Percentiles rank a stretch among this genome's conserved stretches.
phyloP scores from a whole-genome alignment of 1,140 invertebrate species.

The Agrypnia vestita region DNA sequence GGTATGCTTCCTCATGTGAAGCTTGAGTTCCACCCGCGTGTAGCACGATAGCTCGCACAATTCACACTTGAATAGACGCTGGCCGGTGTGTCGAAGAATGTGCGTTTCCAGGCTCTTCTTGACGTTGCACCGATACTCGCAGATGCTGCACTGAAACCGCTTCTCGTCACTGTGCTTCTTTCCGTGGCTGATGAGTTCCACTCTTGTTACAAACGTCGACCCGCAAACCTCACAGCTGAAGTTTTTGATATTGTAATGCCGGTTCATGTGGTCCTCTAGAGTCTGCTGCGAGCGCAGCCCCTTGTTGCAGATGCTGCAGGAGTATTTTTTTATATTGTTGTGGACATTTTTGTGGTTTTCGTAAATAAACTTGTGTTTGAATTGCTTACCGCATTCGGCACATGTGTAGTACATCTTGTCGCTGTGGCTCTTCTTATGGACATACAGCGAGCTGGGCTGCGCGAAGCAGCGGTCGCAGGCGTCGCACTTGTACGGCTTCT shows the following conservation, averaged over 20 bases:
- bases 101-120: slow-evolving; percentile 71
- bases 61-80: slow-evolving; percentile 68
- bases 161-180: slow-evolving; percentile 66
- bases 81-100: slow-evolving; percentile 69
- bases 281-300: slow-evolving; percentile 67
- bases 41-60: slow-evolving; percentile 66
- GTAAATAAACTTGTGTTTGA: slow-evolving; percentile 71
- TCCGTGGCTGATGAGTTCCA: slow-evolving; percentile 69
- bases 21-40: slow-evolving; percentile 66
- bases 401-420: slow-evolving; percentile 73
- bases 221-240: slow-evolving; percentile 72
- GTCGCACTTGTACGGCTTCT: slow-evolving; percentile 71
- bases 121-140: slow-evolving; percentile 69
- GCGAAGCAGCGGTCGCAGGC: slow-evolving; percentile 76
- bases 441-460: slow-evolving; percentile 69
- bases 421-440: slow-evolving; percentile 72
- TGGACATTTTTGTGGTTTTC: slow-evolving; percentile 69
- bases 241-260: slow-evolving; percentile 70
- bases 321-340: slow-evolving; percentile 63
- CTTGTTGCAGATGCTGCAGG: slow-evolving; percentile 66
- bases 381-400: slow-evolving; percentile 76
- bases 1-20: slow-evolving; percentile 72
- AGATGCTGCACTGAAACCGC: slow-evolving; percentile 68
- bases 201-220: slow-evolving; percentile 68
- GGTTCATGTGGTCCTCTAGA: slow-evolving; percentile 67